Conservation (phyloP, 2,797 vertebrate species). For the Eutrigla gurnardus region DNA sequence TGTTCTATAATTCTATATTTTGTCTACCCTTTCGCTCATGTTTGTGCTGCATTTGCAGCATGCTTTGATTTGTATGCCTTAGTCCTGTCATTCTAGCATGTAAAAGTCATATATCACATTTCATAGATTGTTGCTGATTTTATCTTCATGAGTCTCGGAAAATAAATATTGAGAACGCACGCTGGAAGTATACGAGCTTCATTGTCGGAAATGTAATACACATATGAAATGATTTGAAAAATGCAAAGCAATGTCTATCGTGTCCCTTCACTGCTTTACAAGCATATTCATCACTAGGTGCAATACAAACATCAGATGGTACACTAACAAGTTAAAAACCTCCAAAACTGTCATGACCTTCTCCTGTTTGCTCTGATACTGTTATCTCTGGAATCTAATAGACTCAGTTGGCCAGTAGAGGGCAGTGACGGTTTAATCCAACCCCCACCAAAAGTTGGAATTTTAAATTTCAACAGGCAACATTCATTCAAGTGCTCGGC, state of each 20-base stretch:
- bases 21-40: constrained; percentile 21
- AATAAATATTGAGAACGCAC: constrained; percentile 45
- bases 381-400: neutral
- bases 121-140: constrained; percentile 27
- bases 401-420: constrained; percentile 55
- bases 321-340: neutral
- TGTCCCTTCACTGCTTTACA: constrained; percentile 2
- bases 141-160: constrained; percentile 26
- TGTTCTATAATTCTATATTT: constrained; percentile 32
- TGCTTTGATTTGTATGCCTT: constrained; percentile 25
- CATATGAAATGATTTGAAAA: neutral
- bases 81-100: constrained; percentile 17
- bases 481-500: neutral
- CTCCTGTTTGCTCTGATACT: neutral
- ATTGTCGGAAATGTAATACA: constrained; percentile 5
- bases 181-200: neutral
- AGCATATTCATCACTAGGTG: neutral
- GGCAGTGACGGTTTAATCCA: constrained; percentile 48
- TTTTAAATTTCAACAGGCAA: neutral
- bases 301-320: neutral
- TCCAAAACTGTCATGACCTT: neutral
- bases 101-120: constrained; percentile 28
- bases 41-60: constrained; percentile 21
- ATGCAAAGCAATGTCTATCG: neutral
- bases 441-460: neutral